Base-by-base conservation (phyloP, 2,888 invertebrate species). In the Epiblema foenella region DNA sequence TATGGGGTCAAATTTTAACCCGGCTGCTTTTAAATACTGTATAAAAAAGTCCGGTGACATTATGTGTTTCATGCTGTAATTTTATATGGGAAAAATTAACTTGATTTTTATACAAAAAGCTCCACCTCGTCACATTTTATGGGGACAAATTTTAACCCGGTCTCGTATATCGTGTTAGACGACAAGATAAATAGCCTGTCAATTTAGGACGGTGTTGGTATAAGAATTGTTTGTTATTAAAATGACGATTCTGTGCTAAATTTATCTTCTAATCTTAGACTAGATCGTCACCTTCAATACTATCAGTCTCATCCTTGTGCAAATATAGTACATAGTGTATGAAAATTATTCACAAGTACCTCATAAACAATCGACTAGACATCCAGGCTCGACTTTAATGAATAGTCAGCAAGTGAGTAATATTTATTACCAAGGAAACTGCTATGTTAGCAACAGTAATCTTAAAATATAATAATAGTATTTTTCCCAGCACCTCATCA, bases 391-490 rank as follows among this genome's bases (percentile, higher is more conserved):
- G 52, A 17, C 56, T 37, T 51, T 33, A 49, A 58, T 59, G 58
- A 52, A 42, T 58, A 65, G 46, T 52, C 18, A 24, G 20, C 17
- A 49, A 51, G 33, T 59, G 18, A 52, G 58, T 59, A 59, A 54
- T 70, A 65, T 58, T 69, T 64, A 69, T 65, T 59, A 54, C 33
- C 8, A 24, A 70, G 70, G 70, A 70, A 70, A 70, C 37, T 54
- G 33, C n/a, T 20, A 65, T 11, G 42, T 59, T 46, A 52, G 39
- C 52, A 29, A 64, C 8, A 8, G 29, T 29, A 15, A 2, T 56
- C n/a, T 29, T 8, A 2, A 29, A 56, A 56, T 56, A 29, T n/a
- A 18, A 33, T 33, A 33, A 33, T 33, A 33, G 9, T 11, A 11
- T 37, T 9, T 11, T 2, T 39, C 3, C 2, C 5, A 39, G 11